Evolutionary conservation across 1,140 invertebrate species (phyloP).

Genomic region (Lasioglossum baleicum): DNA sequence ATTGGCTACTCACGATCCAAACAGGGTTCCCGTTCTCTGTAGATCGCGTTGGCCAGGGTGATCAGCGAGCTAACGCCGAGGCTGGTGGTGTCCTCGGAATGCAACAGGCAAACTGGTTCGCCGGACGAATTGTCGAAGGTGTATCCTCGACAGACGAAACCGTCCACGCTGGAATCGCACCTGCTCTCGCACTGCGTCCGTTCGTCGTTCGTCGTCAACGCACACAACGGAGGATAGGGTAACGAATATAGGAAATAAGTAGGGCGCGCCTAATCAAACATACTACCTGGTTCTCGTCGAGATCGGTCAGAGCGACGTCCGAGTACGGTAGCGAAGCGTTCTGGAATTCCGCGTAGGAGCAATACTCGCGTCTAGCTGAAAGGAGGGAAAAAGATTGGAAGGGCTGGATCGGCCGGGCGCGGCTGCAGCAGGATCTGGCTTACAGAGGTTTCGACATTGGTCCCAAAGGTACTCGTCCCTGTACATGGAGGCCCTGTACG

Average conservation of each 20-base stretch:
- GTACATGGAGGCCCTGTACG: constrained; percentile 73
- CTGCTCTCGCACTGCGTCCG: constrained; percentile 78
- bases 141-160: constrained; percentile 80
- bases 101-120: constrained; percentile 72
- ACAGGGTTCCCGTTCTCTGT: constrained; percentile 80
- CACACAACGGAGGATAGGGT: too few relatives aligned
- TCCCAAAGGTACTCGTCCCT: constrained; percentile 77
- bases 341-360: constrained; percentile 76
- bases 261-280: too few relatives aligned
- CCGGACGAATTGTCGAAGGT: constrained; percentile 67
- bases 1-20: constrained; percentile 77
- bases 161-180: constrained; percentile 76
- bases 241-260: too few relatives aligned
- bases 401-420: too few relatives aligned
- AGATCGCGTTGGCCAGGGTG: constrained; percentile 71
- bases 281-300: constrained; percentile 68
- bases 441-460: constrained; percentile 77
- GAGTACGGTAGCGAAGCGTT: constrained; percentile 74
- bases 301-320: constrained; percentile 65
- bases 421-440: constrained; percentile 24
- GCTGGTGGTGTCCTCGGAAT: constrained; percentile 77
- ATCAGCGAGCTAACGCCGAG: constrained; percentile 75
- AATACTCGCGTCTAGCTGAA: constrained; percentile 71
- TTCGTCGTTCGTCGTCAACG: not conserved
- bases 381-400: not conserved